Evolutionary conservation across 2,888 invertebrate species (phyloP), one percentile per base, ranked within the genome.

Genomic region (Synanthedon myopaeformis): DNA sequence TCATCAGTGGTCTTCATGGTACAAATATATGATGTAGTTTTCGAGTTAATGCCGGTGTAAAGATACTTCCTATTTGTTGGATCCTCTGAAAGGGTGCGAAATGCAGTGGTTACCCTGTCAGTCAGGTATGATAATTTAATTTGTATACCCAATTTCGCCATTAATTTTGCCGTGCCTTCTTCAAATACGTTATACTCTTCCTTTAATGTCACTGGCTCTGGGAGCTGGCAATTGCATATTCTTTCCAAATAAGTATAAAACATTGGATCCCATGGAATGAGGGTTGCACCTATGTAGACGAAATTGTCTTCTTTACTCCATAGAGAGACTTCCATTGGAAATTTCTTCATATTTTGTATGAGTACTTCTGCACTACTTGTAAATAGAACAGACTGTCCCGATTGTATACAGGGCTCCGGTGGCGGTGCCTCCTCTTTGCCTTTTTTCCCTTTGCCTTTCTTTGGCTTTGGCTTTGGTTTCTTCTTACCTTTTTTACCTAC

Each of bases 141-240:
- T 72, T 83, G 81, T n/a, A 86, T 67, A 12, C 72, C 69, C 56
- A 87, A 58, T 64, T 79, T 79, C 0, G 81, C 85, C 72, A 87
- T 76, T 45, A 82, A 56, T 63, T 79, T 83, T 14, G 75, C 82
- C 12, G 68, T 78, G n/a, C 72, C 78, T 64, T 86, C 87, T 65
- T 86, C 77, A 60, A 86, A 86, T 58, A 87, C 70, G 60, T 86
- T 86, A 56, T 81, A 86, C 56, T 82, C 79, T 51, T 85, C 86
- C 42, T 72, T 79, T 35, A 86, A 54, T 3, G 69, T 70, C 2
- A 78, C 70, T 0, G 86, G 72, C 8, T 59, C 55, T 19, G 78
- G 71, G 17, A 64, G 59, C 53, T 69, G 57, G 51, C 71, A 72
- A 6, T 76, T 67, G 52, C 61, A 64, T 53, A 86, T 69, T 51